Conservation (phyloP, 2,888 invertebrate genomes). For the Malthinus flaveolus region DNA sequence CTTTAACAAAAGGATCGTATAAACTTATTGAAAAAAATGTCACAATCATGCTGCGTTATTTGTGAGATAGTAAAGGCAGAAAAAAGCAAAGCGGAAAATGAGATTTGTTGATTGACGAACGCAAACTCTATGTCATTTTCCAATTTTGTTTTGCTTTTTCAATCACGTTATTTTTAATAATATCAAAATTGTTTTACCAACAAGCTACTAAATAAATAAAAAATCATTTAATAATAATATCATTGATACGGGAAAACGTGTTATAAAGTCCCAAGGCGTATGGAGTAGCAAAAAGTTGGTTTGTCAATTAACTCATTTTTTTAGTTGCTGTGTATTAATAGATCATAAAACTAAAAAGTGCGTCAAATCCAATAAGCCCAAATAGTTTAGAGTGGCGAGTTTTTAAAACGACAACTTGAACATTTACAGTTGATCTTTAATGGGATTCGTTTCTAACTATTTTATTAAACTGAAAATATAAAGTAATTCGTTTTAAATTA, state of each 20-base stretch:
- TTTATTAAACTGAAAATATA: neutral
- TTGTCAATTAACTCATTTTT: neutral
- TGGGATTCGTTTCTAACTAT: neutral
- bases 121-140: conserved; percentile 2
- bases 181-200: too few species aligned
- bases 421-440: conserved; percentile 8
- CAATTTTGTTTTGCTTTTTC: conserved; percentile 2
- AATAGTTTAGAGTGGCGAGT: conserved; percentile 12
- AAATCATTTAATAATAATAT: too few species aligned
- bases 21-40: conserved; percentile 18
- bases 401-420: conserved; percentile 17
- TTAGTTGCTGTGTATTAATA: conserved; percentile 9
- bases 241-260: too few species aligned
- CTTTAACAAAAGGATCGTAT: too few species aligned
- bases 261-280: too few species aligned
- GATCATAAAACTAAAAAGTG: conserved; percentile 7
- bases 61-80: conserved; percentile 8
- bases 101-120: conserved; percentile 26
- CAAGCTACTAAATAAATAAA: too few species aligned
- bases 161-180: too few species aligned
- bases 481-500: neutral
- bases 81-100: conserved; percentile 24
- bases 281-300: too few species aligned
- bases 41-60: conserved; percentile 20
- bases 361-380: conserved; percentile 15